phyloP scores from a whole-genome alignment of 2,113 vertebrate genomes.

The Rousettus leschenaultii region DNA sequence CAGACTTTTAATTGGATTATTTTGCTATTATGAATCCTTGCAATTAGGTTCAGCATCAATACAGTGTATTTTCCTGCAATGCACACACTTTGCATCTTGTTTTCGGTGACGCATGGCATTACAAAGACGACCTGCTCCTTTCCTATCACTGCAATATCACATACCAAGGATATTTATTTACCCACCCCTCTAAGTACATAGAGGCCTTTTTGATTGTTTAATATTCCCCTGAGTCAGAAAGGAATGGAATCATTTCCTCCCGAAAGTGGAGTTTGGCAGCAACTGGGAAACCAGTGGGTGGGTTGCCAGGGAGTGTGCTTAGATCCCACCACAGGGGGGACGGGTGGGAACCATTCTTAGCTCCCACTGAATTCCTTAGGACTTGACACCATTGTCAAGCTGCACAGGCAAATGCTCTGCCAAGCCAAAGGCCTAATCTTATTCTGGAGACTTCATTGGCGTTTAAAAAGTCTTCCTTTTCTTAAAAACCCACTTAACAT shows the following conservation, averaged over 20 bases:
- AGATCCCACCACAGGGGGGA: not conserved
- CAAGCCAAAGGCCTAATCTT: not conserved
- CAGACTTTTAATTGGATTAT: not conserved
- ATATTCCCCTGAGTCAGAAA: slow-evolving; percentile 18
- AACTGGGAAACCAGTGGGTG: slow-evolving; percentile 49
- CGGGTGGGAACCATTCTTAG: slow-evolving; percentile 9
- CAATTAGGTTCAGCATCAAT: not conserved
- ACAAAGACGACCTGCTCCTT: not conserved
- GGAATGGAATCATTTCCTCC: slow-evolving; percentile 51
- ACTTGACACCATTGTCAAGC: not conserved
- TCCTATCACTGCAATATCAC: not conserved
- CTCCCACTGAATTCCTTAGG: slow-evolving; percentile 28
- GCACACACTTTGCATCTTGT: not conserved
- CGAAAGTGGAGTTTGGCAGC: slow-evolving; percentile 31
- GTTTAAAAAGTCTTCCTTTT: not conserved
- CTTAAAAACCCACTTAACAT: not conserved
- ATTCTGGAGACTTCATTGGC: not conserved
- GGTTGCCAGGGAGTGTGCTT: slow-evolving; percentile 41
- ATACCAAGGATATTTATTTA: not conserved
- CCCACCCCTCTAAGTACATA: not conserved
- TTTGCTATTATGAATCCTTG: not conserved
- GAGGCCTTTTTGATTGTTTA: slow-evolving; percentile 28
- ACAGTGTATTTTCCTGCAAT: not conserved
- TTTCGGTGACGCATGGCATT: not conserved
- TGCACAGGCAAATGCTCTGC: not conserved